Percentiles rank a stretch among this genome's conserved stretches.
Evolutionary conservation across 2,113 vertebrate species (phyloP).

Genomic region (Bubalus kerabau): DNA sequence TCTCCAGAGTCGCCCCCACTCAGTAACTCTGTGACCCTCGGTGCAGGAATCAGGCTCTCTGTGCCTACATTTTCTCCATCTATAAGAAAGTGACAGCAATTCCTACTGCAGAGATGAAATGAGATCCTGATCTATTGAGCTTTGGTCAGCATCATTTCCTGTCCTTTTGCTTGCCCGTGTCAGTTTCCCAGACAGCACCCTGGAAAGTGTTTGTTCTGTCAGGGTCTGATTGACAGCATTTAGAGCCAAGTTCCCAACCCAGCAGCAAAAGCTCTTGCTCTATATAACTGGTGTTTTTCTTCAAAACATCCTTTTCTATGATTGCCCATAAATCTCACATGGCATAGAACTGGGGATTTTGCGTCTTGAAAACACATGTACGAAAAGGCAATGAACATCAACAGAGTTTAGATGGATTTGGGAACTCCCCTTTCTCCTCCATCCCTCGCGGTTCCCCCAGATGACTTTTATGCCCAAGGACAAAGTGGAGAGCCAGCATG

Average conservation of each 20-base stretch:
- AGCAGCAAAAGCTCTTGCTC: not conserved
- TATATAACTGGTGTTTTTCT: not conserved
- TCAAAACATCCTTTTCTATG: not conserved
- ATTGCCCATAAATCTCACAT: not conserved
- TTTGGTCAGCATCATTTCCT: fast-evolving
- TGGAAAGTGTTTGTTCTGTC: fast-evolving
- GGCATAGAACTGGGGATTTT: not conserved
- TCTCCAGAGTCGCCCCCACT: fast-evolving
- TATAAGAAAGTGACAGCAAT: not conserved
- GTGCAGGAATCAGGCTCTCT: not conserved
- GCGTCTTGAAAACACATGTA: not conserved
- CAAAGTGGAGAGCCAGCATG: fast-evolving
- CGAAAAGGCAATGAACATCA: not conserved
- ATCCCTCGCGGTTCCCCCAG: fast-evolving
- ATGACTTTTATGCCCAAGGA: not conserved
- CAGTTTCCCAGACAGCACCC: fast-evolving
- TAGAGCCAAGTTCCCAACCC: not conserved
- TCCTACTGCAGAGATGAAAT: not conserved
- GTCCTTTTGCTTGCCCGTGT: fast-evolving
- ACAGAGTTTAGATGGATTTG: fast-evolving
- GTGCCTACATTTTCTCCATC: not conserved
- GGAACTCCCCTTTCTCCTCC: not conserved
- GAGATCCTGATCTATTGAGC: fast-evolving
- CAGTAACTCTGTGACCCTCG: not conserved
- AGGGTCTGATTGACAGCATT: not conserved